These are phyloP conservation scores for Talpa occidentalis DNA, from an alignment of 2,113 vertebrate genomes.

Conservation along the genomic window DNA sequence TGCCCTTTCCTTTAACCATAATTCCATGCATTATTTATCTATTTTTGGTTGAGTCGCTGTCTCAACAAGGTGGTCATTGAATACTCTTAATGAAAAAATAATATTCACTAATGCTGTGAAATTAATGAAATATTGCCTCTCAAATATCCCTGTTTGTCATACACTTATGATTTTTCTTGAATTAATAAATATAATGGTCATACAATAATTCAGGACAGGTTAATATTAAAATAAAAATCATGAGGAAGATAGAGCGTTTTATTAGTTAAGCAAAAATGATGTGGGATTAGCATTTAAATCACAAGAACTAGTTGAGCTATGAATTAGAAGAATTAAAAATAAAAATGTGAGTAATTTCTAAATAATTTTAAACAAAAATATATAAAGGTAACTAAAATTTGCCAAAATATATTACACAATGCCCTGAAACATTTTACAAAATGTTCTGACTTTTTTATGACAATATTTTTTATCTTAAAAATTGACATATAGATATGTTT, in stretches of 20 bases:
- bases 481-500: background rate
- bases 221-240: background rate
- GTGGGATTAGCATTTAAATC: background rate
- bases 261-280: background rate
- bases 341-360: background rate
- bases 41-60: background rate
- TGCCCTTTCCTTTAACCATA: background rate
- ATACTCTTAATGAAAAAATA: background rate
- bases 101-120: background rate
- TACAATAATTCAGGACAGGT: background rate
- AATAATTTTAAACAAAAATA: background rate
- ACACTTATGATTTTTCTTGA: background rate
- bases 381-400: background rate
- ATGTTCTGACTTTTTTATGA: background rate
- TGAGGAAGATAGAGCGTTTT: background rate
- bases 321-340: constrained; percentile 1
- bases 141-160: background rate
- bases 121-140: background rate
- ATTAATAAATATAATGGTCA: background rate
- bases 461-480: background rate
- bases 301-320: background rate
- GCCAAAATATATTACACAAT: background rate
- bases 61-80: background rate
- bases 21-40: background rate
- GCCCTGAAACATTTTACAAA: background rate